Percentiles rank a stretch among this genome's conserved stretches.
These are phyloP conservation scores for Ptyas mucosa DNA, from an alignment of 2,113 vertebrate species.

Conservation along the genomic window DNA sequence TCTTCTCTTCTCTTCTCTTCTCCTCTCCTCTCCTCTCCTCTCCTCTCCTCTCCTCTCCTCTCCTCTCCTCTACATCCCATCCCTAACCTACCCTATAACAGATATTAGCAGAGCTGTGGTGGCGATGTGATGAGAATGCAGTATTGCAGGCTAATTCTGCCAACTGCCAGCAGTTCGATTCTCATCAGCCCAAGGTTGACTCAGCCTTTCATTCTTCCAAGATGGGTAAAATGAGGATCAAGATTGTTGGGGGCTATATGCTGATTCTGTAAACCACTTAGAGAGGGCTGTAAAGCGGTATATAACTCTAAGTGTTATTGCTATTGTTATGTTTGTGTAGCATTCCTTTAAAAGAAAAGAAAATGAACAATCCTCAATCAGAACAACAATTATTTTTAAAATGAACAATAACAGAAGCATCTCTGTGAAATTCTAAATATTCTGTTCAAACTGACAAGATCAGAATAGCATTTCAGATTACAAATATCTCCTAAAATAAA, in stretches of 20 bases:
- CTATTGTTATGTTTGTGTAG: background rate
- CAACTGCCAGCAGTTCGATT: background rate
- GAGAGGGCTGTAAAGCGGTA: background rate
- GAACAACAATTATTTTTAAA: background rate
- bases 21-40: too few relatives aligned
- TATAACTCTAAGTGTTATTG: background rate
- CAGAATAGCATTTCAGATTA: background rate
- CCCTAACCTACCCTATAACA: background rate
- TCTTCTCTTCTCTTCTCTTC: too few relatives aligned
- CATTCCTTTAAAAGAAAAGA: background rate
- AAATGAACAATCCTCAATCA: background rate
- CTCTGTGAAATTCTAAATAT: background rate
- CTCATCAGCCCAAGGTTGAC: background rate
- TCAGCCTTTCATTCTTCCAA: background rate
- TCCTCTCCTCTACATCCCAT: too few relatives aligned
- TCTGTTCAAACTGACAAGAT: background rate
- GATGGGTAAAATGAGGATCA: background rate
- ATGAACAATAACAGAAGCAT: background rate
- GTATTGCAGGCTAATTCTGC: background rate
- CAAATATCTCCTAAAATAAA: background rate
- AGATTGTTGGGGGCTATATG: background rate
- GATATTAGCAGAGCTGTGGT: background rate
- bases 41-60: too few relatives aligned
- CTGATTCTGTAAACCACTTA: background rate
- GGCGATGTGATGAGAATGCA: background rate